These are phyloP conservation scores for Camelus bactrianus DNA, from an alignment of 2,113 vertebrate species.

Conservation along the genomic window DNA sequence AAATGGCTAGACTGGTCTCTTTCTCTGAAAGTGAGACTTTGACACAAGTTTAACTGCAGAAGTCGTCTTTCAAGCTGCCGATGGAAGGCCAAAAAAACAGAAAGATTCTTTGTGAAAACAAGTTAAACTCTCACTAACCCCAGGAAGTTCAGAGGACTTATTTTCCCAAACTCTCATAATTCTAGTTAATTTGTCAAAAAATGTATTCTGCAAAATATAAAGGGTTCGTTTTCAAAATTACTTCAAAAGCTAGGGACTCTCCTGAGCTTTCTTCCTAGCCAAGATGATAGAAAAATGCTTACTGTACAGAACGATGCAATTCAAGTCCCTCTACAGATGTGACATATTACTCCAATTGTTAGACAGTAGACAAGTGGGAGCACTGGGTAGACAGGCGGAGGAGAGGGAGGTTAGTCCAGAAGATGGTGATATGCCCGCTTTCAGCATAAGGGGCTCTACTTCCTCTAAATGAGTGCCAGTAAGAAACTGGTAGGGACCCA, in stretches of 20 bases:
- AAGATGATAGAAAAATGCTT: conserved; percentile 73
- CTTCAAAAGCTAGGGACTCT: conserved; percentile 71
- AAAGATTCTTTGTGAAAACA: conserved; percentile 49
- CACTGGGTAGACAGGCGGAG: no score
- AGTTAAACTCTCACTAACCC: conserved; percentile 66
- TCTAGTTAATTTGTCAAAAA: conserved; percentile 74
- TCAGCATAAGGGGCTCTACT: no score
- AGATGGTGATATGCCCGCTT: no score
- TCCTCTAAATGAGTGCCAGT: no score
- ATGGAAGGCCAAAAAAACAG: background rate
- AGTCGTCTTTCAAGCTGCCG: background rate
- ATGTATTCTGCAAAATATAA: conserved; percentile 70
- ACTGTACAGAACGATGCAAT: conserved; percentile 30
- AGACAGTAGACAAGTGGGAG: no score
- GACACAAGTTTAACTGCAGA: background rate
- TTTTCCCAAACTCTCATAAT: conserved; percentile 71
- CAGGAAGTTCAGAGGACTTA: conserved; percentile 42
- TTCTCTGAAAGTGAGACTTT: background rate
- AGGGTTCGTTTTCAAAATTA: conserved; percentile 78
- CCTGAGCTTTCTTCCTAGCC: conserved; percentile 70
- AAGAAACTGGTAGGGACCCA: no score
- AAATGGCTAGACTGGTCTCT: background rate
- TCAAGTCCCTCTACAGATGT: conserved; percentile 62
- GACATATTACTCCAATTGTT: conserved; percentile 63
- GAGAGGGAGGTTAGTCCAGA: no score